These are phyloP conservation scores for Clitarchus hookeri DNA, from an alignment of 2,888 invertebrate genomes.

Conservation along the genomic window DNA sequence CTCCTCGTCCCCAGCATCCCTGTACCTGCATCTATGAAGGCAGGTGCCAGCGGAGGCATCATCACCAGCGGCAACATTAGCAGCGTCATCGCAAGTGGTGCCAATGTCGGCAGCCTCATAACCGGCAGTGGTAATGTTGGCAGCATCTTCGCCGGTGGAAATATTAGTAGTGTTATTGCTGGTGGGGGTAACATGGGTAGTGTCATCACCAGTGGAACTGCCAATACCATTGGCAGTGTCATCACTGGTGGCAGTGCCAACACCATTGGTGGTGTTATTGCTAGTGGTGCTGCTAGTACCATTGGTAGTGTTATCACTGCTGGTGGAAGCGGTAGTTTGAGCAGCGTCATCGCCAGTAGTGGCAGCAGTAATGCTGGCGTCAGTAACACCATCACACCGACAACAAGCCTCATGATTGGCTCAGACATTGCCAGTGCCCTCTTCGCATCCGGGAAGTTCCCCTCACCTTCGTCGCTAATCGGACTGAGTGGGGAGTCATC, in stretches of 20 bases:
- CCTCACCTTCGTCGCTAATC: slow-evolving; percentile 49
- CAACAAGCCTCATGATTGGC: slow-evolving; percentile 39
- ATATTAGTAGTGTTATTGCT: slow-evolving; percentile 40
- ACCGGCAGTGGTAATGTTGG: not conserved
- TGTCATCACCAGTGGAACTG: slow-evolving; percentile 50
- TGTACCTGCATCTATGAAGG: slow-evolving; percentile 54
- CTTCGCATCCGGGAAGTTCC: slow-evolving; percentile 69
- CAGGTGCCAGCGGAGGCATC: slow-evolving; percentile 45
- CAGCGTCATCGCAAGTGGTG: slow-evolving; percentile 43
- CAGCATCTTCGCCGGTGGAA: not conserved
- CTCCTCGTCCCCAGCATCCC: slow-evolving; percentile 54
- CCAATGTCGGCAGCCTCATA: slow-evolving; percentile 50
- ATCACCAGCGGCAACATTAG: slow-evolving; percentile 48
- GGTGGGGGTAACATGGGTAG: slow-evolving; percentile 46
- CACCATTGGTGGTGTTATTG: not conserved
- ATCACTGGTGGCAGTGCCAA: not conserved
- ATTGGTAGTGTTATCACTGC: slow-evolving; percentile 36
- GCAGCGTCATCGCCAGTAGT: not conserved
- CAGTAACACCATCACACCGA: slow-evolving; percentile 35
- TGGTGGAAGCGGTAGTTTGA: slow-evolving; percentile 45
- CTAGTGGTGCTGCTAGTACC: slow-evolving; percentile 31
- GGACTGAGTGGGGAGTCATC: slow-evolving; percentile 38
- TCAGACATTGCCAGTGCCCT: slow-evolving; percentile 68
- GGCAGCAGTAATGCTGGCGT: slow-evolving; percentile 65
- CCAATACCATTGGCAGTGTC: not conserved